Percentiles rank a stretch among this genome's conserved stretches.
Evolutionary conservation across 2,888 invertebrate species (phyloP).

Genomic region (Polydrusus tereticollis): DNA sequence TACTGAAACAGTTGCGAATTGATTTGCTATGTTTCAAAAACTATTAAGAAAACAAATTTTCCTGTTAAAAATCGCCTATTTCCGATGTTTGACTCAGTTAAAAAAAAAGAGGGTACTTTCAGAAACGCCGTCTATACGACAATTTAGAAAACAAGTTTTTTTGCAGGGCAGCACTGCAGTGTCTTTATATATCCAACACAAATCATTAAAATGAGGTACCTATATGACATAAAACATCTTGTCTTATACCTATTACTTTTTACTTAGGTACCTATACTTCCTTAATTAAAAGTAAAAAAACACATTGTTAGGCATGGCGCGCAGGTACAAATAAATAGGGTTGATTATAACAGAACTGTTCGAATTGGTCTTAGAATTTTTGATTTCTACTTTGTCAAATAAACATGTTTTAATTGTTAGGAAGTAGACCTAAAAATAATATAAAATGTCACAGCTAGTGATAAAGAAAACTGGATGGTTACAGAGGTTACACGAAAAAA

Average conservation of each 20-base stretch:
- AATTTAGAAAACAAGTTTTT: too few relatives aligned
- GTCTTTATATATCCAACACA: neutral
- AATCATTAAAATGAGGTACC: neutral
- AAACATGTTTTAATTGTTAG: neutral
- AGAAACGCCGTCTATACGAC: too few relatives aligned
- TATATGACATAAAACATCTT: neutral
- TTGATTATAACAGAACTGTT: constrained; percentile 1
- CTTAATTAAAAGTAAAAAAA: neutral
- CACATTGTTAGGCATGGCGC: neutral
- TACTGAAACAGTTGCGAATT: too few relatives aligned
- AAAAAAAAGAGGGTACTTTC: too few relatives aligned
- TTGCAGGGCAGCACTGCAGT: too few relatives aligned
- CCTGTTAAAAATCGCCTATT: too few relatives aligned
- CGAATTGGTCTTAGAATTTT: neutral
- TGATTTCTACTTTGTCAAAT: constrained; percentile 7
- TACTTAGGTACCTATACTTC: constrained; percentile 4
- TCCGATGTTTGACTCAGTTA: too few relatives aligned
- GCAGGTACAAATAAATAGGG: constrained; percentile 1
- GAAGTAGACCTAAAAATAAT: constrained; percentile 7
- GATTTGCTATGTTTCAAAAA: too few relatives aligned
- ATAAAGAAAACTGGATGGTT: constrained; percentile 8
- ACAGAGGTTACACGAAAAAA: too few relatives aligned
- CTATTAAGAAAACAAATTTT: too few relatives aligned
- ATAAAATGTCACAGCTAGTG: constrained; percentile 15
- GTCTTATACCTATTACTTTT: neutral